A percentile compares a stretch with the other conserved stretches of the same genome.
Evolutionary conservation across 35 echinoderm and acorn worm genomes (phyloP).

Genomic region (Amphiura filiformis): DNA sequence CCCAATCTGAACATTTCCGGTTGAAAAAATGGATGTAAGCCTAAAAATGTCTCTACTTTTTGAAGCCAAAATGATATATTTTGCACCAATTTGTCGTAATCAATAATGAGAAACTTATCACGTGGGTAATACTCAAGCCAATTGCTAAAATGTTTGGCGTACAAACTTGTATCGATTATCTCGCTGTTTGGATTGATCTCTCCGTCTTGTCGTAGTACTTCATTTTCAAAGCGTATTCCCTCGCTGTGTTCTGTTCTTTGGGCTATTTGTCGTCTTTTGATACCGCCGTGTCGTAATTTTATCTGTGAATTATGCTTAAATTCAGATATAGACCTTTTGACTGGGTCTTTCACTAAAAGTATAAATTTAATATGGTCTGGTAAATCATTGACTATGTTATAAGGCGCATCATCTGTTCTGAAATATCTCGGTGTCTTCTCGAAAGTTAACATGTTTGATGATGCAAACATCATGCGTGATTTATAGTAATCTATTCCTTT

Average conservation of each 20-base stretch:
- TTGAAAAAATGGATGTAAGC: not conserved
- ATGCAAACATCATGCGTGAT: conserved; percentile 79
- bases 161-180: not conserved
- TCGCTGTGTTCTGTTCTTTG: not conserved
- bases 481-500: conserved; percentile 71
- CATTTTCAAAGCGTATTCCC: not conserved
- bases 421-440: conserved; percentile 98
- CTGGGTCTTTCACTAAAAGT: conserved; percentile 72
- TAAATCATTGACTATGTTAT: conserved; percentile 48
- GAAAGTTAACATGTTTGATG: conserved; percentile 48
- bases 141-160: not conserved
- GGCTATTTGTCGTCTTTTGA: not conserved
- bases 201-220: not conserved
- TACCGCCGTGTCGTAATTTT: not conserved
- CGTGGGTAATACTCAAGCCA: not conserved
- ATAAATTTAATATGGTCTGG: conserved; percentile 74
- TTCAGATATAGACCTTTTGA: conserved; percentile 63
- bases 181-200: not conserved
- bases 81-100: not conserved
- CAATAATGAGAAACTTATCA: not conserved
- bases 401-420: conserved; percentile 62
- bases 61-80: not conserved
- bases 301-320: conserved; percentile 84
- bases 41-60: not conserved
- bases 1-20: not conserved